Evolutionary conservation across 1,140 invertebrate species (phyloP), one percentile per base, ranked within the genome.

Genomic region (Drosophila watanabei): DNA sequence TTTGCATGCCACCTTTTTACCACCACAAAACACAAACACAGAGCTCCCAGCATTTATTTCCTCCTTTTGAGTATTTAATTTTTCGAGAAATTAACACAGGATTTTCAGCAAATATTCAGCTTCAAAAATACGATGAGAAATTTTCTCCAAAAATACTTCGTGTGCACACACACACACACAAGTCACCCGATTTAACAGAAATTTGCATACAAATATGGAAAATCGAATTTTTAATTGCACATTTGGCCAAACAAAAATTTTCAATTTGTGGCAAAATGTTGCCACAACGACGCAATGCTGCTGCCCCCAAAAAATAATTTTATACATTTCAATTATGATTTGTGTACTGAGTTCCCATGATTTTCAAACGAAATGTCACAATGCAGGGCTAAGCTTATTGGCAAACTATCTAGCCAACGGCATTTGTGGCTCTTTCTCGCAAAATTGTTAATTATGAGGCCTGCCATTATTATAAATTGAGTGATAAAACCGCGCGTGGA

Each of bases 151-250:
- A 56, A 66, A 45, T 58, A 43, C 16, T 45, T 56, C 56, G 13
- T 51, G 16, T 32, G 24, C 24, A 35, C 24, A 59, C 52, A 30
- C 24, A 35, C 24, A 59, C 52, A 30, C 28, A 18, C 33, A 48
- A 48, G 18, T 28, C 39, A 13, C 20, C 18, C 16, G 4, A 35
- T 41, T 52, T 45, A 54, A 78, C 52, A 70, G 20, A n/a, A 18
- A 61, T 78, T 64, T 64, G 59, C 66, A 72, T 79, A 48, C 58
- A 79, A 79, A 71, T 70, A 64, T 48, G 11, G 75, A 54, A 79
- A 79, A 79, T 79, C 76, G 76, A 79, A 72, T 72, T 79, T 59
- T 79, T 79, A 72, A 79, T 79, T 79, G 77, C 59, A 64, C 52
- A 20, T 75, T 49, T 75, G 59, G 28, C 60, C 71, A 49, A 79